Evolutionary conservation across 2,113 vertebrate genomes (phyloP).

Genomic region (Cyphomyrus discorhynchus): DNA sequence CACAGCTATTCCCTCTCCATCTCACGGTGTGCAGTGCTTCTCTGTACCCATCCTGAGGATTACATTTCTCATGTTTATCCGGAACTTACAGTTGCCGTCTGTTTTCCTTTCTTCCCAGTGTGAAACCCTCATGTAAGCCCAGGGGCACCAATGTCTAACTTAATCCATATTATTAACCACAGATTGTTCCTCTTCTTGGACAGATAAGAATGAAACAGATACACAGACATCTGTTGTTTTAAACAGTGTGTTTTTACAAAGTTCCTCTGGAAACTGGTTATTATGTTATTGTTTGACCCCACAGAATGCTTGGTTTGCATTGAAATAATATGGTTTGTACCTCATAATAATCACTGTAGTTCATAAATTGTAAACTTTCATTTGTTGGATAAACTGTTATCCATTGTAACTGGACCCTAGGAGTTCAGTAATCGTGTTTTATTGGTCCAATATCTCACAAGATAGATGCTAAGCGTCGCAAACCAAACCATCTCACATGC

Average conservation of each 20-base stretch:
- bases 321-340: background rate
- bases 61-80: conserved; percentile 17
- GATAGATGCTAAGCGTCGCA: background rate
- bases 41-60: background rate
- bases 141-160: conserved; percentile 6
- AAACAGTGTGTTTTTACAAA: background rate
- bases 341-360: background rate
- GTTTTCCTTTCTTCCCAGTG: conserved; percentile 43
- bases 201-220: background rate
- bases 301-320: background rate
- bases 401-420: background rate
- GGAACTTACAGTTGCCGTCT: conserved; percentile 36
- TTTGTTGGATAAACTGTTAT: background rate
- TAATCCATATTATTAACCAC: background rate
- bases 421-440: background rate
- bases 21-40: conserved; percentile 14
- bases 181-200: background rate
- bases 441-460: background rate
- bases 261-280: too few relatives aligned
- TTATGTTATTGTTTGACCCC: background rate
- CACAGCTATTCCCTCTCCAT: background rate
- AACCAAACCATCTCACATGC: background rate
- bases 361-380: background rate
- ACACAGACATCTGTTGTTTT: background rate
- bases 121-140: conserved; percentile 30